These are phyloP conservation scores for Platycheirus rosarum DNA, from an alignment of 2,888 invertebrate species.

Conservation along the genomic window DNA sequence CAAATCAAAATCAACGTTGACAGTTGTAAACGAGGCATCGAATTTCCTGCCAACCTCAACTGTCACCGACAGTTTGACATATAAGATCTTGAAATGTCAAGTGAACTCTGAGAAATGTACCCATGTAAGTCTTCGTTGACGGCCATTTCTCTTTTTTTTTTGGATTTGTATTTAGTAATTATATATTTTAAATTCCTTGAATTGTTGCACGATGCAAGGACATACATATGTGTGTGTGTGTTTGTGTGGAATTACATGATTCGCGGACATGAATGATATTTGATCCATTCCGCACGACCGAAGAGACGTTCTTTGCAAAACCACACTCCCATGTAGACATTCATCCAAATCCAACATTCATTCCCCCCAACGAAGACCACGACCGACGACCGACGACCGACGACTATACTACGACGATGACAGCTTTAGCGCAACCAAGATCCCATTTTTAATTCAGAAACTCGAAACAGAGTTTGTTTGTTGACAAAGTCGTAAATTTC, in stretches of 20 bases:
- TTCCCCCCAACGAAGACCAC: constrained; percentile 5
- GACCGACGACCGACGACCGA: constrained; percentile 2
- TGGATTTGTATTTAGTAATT: constrained; percentile 29
- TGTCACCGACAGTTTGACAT: constrained; percentile 57
- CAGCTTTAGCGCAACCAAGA: constrained; percentile 23
- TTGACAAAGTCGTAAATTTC: constrained; percentile 60
- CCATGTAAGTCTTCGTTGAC: constrained; percentile 52
- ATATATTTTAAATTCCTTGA: constrained; percentile 44
- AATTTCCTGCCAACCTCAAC: constrained; percentile 68
- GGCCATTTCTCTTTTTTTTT: constrained; percentile 39
- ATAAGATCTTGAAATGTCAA: constrained; percentile 62
- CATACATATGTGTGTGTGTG: constrained; percentile 2
- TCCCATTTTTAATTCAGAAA: constrained; percentile 38
- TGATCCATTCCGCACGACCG: constrained; percentile 66
- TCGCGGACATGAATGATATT: constrained; percentile 67
- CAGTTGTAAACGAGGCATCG: constrained; percentile 54
- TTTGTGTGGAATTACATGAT: constrained; percentile 59
- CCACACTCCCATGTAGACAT: constrained; percentile 21
- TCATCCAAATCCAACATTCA: not conserved
- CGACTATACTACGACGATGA: constrained; percentile 4
- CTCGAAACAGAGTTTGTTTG: constrained; percentile 14
- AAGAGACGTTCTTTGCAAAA: constrained; percentile 47
- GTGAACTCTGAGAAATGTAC: constrained; percentile 23
- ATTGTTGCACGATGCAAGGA: constrained; percentile 56
- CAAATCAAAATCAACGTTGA: constrained; percentile 58